Base-by-base conservation (phyloP, 1,140 invertebrate genomes). In the Colletes gigas region DNA sequence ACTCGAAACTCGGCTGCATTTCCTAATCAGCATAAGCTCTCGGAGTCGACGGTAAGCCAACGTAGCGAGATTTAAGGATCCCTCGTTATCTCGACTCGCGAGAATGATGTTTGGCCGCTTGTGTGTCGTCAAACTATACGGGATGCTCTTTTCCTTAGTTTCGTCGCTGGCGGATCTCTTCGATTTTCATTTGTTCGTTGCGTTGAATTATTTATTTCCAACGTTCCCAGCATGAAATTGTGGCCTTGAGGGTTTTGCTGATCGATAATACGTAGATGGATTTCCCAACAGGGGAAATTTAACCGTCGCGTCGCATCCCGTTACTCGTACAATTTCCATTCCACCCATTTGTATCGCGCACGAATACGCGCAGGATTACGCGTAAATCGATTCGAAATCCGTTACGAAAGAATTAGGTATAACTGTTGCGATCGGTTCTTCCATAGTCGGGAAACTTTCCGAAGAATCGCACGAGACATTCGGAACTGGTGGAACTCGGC, bases 21-120 rank as follows among this genome's bases (percentile, higher is more conserved):
- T 77, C 59, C 74, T 77, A 70, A 77, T 77, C 59, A 63, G 67
- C 74, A 75, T 62, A 62, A 80, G 63, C 59, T 19, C 21, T 21
- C 21, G 10, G 65, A 80, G 71, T 68, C 54, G 17, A 9, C 10
- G 69, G 10, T 62, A 47, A 73, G 77, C 47, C 41, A 79, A 81
- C 72, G 30, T 14, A 9, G 5, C 5, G n/a, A 60, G 52, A 8
- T 62, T 81, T 76, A 76, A 79, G 77, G 59, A 44, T 50, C 17
- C 47, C 41, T 44, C 12, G 69, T 79, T 79, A 79, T 79, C 77
- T 44, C 30, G 30, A 30, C 50, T 14, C 57, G 39, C 17, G 68
- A 59, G 75, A 60, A 69, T 17, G 17, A 63, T 60, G 76, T 72
- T 78, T 10, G 9, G 21, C 10, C 1, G 17, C 14, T 44, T 12